Percentiles rank a stretch among this genome's conserved stretches.
phyloP scores from a whole-genome alignment of 2,888 invertebrate genomes.

The Parelbella ahira region DNA sequence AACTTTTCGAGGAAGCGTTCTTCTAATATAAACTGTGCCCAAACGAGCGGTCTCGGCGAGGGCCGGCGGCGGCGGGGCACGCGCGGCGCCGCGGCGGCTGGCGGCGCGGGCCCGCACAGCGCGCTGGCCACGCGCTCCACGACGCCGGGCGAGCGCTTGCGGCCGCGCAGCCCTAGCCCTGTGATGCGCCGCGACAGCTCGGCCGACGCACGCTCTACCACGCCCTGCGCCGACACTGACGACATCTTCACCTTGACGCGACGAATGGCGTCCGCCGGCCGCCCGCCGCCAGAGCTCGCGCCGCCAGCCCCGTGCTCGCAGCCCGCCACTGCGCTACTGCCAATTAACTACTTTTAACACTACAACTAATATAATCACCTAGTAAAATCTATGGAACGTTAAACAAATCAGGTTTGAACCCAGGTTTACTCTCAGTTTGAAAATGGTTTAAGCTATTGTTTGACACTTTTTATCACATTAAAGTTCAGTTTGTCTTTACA shows the following conservation, averaged over 20 bases:
- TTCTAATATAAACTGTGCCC: slow-evolving; percentile 89
- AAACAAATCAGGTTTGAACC: too few relatives aligned
- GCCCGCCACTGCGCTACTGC: slow-evolving; percentile 72
- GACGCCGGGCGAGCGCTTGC: slow-evolving; percentile 82
- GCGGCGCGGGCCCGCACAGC: slow-evolving; percentile 86
- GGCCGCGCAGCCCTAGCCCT: slow-evolving; percentile 86
- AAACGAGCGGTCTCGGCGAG: slow-evolving; percentile 81
- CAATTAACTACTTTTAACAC: too few relatives aligned
- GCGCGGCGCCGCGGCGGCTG: slow-evolving; percentile 48
- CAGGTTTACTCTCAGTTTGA: too few relatives aligned
- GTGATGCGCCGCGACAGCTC: slow-evolving; percentile 94
- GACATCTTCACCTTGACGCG: slow-evolving; percentile 84
- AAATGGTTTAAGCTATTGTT: too few relatives aligned
- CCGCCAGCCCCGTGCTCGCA: slow-evolving; percentile 65
- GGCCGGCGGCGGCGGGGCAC: slow-evolving; percentile 69
- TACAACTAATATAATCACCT: too few relatives aligned
- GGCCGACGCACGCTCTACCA: slow-evolving; percentile 94
- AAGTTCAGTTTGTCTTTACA: too few relatives aligned
- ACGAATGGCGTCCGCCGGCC: slow-evolving; percentile 67
- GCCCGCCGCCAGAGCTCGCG: slow-evolving; percentile 50
- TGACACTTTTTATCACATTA: too few relatives aligned
- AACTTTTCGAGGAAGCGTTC: slow-evolving; percentile 91
- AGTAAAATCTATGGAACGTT: too few relatives aligned
- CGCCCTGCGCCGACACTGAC: slow-evolving; percentile 92
- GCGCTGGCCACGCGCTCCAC: slow-evolving; percentile 94